Conservation (phyloP, 2,113 vertebrate genomes). For the Dinomys branickii region DNA sequence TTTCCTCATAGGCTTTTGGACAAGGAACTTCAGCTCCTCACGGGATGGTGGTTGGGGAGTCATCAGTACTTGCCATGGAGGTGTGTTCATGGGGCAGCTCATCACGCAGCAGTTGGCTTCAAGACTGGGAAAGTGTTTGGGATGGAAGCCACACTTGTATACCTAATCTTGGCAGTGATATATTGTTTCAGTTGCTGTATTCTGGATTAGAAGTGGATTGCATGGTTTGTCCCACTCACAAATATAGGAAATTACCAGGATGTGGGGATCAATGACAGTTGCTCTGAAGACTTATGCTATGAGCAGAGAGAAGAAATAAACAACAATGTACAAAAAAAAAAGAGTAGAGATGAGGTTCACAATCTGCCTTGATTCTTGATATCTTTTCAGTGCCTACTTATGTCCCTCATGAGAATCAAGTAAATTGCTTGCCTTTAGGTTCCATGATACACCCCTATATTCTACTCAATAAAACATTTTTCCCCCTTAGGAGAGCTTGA, state of each 20-base stretch:
- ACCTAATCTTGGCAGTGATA: not conserved
- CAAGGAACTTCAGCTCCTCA: not conserved
- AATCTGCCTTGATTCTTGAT: not conserved
- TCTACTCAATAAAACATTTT: not conserved
- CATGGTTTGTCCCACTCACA: not conserved
- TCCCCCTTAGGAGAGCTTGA: not conserved
- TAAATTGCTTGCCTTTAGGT: not conserved
- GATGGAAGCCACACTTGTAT: not conserved
- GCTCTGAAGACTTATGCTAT: not conserved
- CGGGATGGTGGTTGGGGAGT: not conserved
- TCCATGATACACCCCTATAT: not conserved
- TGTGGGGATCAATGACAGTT: not conserved
- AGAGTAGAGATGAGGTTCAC: not conserved
- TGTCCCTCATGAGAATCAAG: not conserved
- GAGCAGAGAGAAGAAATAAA: not conserved
- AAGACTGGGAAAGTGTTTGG: not conserved
- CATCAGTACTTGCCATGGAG: not conserved
- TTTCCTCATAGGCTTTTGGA: not conserved
- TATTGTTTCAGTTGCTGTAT: not conserved
- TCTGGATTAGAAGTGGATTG: not conserved
- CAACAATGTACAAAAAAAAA: not conserved
- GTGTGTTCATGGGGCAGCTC: not conserved
- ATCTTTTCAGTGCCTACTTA: not conserved
- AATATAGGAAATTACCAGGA: not conserved
- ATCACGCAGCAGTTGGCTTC: not conserved